Conservation (phyloP, 35 echinoderm and acorn worm species). For the Diadema setosum region DNA sequence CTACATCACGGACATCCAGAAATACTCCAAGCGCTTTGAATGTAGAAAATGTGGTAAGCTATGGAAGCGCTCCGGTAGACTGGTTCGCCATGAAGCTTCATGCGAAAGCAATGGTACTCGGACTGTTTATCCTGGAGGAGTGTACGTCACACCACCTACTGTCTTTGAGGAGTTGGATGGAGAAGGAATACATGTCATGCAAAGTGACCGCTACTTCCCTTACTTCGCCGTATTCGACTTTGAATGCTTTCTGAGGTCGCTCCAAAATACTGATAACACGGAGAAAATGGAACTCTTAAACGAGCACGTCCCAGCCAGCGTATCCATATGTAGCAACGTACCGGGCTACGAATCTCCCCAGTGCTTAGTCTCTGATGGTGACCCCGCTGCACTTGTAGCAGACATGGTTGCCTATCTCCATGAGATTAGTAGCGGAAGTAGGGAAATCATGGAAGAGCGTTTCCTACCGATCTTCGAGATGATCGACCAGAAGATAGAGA, state of each 20-base stretch:
- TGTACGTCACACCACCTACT: no score
- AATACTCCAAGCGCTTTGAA: neutral
- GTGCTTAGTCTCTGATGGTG: conserved; percentile 40
- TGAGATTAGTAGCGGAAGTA: neutral
- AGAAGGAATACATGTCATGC: conserved; percentile 9
- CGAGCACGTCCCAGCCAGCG: neutral
- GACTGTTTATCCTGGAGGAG: conserved; percentile 19
- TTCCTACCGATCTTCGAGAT: neutral
- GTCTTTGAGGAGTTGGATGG: conserved; percentile 13
- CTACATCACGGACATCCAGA: conserved; percentile 30
- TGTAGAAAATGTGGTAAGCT: conserved; percentile 40
- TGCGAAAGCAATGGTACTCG: neutral
- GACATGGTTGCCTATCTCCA: no score
- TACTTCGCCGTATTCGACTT: conserved; percentile 28
- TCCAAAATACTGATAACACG: neutral
- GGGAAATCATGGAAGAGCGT: neutral
- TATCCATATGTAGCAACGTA: conserved; percentile 15
- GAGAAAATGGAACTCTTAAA: neutral
- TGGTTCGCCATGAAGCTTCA: neutral
- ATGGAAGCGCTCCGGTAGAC: neutral
- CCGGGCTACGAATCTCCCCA: neutral
- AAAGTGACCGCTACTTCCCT: neutral
- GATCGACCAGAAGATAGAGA: neutral
- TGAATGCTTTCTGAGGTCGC: neutral
- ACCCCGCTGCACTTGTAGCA: no score